Percentiles rank a stretch among this genome's conserved stretches.
Conservation (phyloP, 2,888 invertebrate genomes). For the Agapostemon virescens region DNA sequence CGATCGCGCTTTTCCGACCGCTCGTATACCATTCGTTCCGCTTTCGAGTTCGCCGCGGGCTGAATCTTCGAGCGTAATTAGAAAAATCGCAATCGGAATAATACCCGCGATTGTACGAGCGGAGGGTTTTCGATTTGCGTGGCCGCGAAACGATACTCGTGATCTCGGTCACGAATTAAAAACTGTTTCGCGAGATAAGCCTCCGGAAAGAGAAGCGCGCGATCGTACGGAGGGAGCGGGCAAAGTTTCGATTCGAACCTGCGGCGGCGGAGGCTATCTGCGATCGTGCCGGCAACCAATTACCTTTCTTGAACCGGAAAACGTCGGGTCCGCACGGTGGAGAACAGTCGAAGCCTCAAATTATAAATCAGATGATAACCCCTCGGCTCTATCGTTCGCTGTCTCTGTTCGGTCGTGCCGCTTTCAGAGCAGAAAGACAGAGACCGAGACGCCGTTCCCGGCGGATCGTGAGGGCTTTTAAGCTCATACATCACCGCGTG, state of each 20-base stretch:
- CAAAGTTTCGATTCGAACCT: slow-evolving; percentile 60
- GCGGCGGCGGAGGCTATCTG: slow-evolving; percentile 70
- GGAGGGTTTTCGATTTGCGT: background rate
- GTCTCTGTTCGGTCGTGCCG: slow-evolving; percentile 48
- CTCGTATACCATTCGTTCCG: slow-evolving; percentile 10
- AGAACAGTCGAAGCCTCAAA: slow-evolving; percentile 70
- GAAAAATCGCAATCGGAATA: slow-evolving; percentile 39
- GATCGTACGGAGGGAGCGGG: background rate
- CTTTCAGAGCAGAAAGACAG: slow-evolving; percentile 13
- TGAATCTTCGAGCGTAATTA: slow-evolving; percentile 41
- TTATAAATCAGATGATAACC: slow-evolving; percentile 77
- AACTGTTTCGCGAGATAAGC: slow-evolving; percentile 61
- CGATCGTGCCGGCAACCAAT: slow-evolving; percentile 76
- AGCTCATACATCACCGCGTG: slow-evolving; percentile 78
- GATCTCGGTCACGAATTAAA: slow-evolving; percentile 55
- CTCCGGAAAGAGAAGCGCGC: slow-evolving; percentile 37
- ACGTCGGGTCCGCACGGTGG: slow-evolving; percentile 70
- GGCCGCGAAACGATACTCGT: slow-evolving; percentile 46
- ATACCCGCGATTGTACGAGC: background rate
- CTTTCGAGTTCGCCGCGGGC: slow-evolving; percentile 10
- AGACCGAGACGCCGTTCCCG: slow-evolving; percentile 43
- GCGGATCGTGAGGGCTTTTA: slow-evolving; percentile 76
- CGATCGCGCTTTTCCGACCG: slow-evolving; percentile 15
- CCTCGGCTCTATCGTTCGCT: slow-evolving; percentile 55
- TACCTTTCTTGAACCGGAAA: slow-evolving; percentile 79